These are phyloP conservation scores for Melinaea menophilus DNA, from an alignment of 2,888 invertebrate genomes.

Conservation along the genomic window DNA sequence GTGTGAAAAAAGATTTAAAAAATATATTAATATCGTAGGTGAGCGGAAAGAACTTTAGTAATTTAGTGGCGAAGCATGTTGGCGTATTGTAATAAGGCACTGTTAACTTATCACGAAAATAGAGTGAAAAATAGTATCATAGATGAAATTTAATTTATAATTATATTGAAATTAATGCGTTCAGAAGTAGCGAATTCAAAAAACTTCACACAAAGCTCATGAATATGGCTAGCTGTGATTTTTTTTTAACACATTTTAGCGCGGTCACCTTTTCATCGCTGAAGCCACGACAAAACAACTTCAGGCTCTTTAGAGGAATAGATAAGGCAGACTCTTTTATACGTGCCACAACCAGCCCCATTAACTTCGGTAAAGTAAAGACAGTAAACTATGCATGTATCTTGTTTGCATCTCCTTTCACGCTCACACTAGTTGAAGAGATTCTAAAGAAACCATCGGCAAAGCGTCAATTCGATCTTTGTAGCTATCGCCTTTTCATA, in stretches of 20 bases:
- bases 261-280: slow-evolving; percentile 27
- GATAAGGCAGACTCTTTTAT: slow-evolving; percentile 62
- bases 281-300: slow-evolving; percentile 42
- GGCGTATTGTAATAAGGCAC: too few relatives aligned
- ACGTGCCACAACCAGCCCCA: slow-evolving; percentile 56
- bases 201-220: too few relatives aligned
- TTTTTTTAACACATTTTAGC: slow-evolving; percentile 22
- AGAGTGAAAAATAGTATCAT: too few relatives aligned
- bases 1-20: too few relatives aligned
- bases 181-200: too few relatives aligned
- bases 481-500: slow-evolving; percentile 14
- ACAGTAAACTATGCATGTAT: slow-evolving; percentile 69
- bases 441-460: slow-evolving; percentile 57
- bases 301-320: slow-evolving; percentile 50
- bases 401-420: slow-evolving; percentile 71
- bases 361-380: slow-evolving; percentile 71
- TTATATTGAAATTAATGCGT: too few relatives aligned
- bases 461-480: slow-evolving; percentile 39
- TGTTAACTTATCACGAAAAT: too few relatives aligned
- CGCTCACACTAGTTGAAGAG: slow-evolving; percentile 52
- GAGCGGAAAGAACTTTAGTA: too few relatives aligned
- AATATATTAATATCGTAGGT: too few relatives aligned
- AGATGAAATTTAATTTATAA: too few relatives aligned
- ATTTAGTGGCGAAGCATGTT: too few relatives aligned
- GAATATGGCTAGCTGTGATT: not conserved